Conservation (phyloP, 2,113 vertebrate species). For the Maccullochella peelii region DNA sequence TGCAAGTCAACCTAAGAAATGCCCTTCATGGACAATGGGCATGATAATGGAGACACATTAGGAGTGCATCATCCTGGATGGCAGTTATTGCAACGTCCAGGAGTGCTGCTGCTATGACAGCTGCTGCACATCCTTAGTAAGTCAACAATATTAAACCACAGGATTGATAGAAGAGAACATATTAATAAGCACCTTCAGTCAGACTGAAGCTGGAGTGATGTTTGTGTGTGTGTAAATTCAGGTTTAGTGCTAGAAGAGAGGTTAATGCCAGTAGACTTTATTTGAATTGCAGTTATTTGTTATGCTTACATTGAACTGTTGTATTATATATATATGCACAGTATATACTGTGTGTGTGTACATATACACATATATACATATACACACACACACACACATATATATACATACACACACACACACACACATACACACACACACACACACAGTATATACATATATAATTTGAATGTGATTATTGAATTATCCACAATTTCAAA, state of each 20-base stretch:
- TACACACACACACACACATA: too few species aligned
- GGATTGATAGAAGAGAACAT: not conserved
- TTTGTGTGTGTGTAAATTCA: constrained; percentile 4
- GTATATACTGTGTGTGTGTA: too few species aligned
- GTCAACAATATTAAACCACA: constrained; percentile 25
- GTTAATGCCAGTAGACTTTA: not conserved
- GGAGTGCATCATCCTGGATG: constrained; percentile 45
- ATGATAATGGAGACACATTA: constrained; percentile 56
- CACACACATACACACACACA: too few species aligned
- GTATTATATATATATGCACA: too few species aligned
- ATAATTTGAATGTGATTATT: not conserved
- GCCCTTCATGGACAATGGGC: constrained; percentile 75
- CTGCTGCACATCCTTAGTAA: constrained; percentile 27
- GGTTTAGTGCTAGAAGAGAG: not conserved
- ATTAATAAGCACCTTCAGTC: not conserved
- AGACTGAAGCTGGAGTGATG: not conserved
- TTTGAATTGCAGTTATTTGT: not conserved
- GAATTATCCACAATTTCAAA: not conserved
- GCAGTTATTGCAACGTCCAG: constrained; percentile 45
- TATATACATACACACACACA: too few species aligned
- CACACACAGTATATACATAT: too few species aligned
- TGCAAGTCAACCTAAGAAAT: constrained; percentile 52
- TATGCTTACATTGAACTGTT: not conserved
- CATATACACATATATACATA: too few species aligned
- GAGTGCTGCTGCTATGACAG: constrained; percentile 47